A percentile compares a stretch with the other conserved stretches of the same genome.
Evolutionary conservation across 37 sponge, comb jelly and placozoan species (phyloP).

Genomic region (Ianthella basta): DNA sequence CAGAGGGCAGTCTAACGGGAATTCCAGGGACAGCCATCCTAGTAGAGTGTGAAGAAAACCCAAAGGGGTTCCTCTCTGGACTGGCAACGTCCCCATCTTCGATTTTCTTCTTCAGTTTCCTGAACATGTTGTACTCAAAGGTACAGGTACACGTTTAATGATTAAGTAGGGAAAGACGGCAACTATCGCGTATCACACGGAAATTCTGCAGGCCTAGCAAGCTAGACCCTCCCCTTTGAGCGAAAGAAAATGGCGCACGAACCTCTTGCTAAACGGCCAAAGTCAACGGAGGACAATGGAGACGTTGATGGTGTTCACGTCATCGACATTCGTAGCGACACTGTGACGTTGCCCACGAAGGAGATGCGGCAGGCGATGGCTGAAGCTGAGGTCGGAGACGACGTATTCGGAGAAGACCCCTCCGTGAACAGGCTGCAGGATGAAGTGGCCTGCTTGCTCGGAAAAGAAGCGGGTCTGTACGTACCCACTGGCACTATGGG

Average conservation of each 20-base stretch:
- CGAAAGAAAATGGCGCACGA: no score
- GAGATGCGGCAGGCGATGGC: conserved; percentile 50
- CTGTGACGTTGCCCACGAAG: conserved; percentile 33
- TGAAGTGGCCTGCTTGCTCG: conserved; percentile 19
- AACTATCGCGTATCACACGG: no score
- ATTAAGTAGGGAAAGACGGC: no score
- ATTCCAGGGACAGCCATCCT: not conserved
- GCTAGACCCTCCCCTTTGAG: no score
- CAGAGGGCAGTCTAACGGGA: conserved; percentile 19
- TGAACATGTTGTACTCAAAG: conserved; percentile 30
- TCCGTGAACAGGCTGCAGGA: conserved; percentile 34
- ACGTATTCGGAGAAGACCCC: conserved; percentile 51
- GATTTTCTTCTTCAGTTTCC: conserved; percentile 17
- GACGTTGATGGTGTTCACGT: no score
- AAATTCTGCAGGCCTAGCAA: no score
- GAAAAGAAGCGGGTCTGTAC: conserved; percentile 48
- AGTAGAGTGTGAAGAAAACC: not conserved
- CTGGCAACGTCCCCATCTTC: conserved; percentile 3
- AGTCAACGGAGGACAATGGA: no score
- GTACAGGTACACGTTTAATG: no score
- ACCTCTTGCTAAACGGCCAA: no score
- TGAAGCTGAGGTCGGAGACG: conserved; percentile 43
- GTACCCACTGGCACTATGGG: conserved; percentile 55
- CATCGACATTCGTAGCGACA: conserved; percentile 46
- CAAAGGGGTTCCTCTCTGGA: not conserved